Percentiles rank a stretch among this genome's conserved stretches.
Conservation (phyloP, 35 echinoderm and acorn worm genomes). For the Anneissia japonica region DNA sequence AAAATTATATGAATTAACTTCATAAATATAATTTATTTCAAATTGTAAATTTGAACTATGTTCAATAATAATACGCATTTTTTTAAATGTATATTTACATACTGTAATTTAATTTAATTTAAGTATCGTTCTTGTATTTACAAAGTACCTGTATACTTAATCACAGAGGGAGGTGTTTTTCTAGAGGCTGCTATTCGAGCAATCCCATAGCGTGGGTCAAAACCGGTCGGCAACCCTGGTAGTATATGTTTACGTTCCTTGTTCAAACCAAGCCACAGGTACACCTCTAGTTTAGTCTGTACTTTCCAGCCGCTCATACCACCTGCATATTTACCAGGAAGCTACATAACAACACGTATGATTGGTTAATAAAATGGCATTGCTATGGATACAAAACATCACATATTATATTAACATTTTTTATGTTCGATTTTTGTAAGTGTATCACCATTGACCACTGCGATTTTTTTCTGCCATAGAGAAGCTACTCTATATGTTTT, state of each 20-base stretch:
- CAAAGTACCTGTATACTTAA: neutral
- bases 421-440: too few relatives aligned
- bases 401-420: too few relatives aligned
- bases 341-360: neutral
- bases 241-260: neutral
- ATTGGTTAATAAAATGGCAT: neutral
- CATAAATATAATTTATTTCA: too few relatives aligned
- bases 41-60: too few relatives aligned
- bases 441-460: too few relatives aligned
- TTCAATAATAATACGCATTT: too few relatives aligned
- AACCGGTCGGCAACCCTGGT: neutral
- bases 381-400: too few relatives aligned
- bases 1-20: neutral
- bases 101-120: too few relatives aligned
- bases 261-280: neutral
- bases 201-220: neutral
- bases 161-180: neutral
- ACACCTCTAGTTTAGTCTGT: neutral
- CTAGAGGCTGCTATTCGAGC: neutral
- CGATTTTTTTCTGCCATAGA: too few relatives aligned
- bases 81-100: too few relatives aligned
- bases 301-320: neutral
- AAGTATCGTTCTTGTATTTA: too few relatives aligned
- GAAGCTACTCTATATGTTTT: too few relatives aligned
- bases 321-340: neutral